Percentiles rank a stretch among this genome's conserved stretches.
Conservation (phyloP, 2,113 vertebrate species). For the Bos indicus region DNA sequence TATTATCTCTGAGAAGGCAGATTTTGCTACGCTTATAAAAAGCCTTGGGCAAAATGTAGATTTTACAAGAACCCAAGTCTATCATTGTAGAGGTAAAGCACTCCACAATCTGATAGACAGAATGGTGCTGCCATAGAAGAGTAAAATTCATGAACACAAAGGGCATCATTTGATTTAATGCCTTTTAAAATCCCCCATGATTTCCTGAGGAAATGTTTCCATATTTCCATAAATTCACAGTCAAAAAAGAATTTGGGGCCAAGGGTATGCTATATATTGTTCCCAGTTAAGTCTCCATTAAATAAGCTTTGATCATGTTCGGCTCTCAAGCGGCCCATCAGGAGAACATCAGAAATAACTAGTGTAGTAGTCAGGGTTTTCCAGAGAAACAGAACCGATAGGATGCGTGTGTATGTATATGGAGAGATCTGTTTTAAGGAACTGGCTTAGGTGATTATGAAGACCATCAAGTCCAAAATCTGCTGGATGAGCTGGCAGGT, state of each 20-base stretch:
- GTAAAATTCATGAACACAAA: background rate
- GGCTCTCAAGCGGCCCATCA: background rate
- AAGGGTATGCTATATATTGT: background rate
- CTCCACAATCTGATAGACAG: background rate
- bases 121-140: background rate
- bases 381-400: background rate
- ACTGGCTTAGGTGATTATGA: background rate
- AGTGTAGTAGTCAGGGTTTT: background rate
- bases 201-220: background rate
- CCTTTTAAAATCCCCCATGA: conserved; percentile 7
- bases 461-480: background rate
- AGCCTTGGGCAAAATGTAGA: conserved; percentile 26
- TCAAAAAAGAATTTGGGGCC: background rate
- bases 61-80: conserved; percentile 36
- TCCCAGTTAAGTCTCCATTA: background rate
- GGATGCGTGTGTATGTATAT: background rate
- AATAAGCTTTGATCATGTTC: background rate
- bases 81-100: background rate
- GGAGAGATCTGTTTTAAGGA: background rate
- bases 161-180: background rate
- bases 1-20: conserved; percentile 30
- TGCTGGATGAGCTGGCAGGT: background rate
- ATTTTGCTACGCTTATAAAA: conserved; percentile 50
- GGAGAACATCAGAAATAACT: background rate
- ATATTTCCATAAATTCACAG: background rate